Evolutionary conservation across 2,888 invertebrate species (phyloP).

Genomic region (Agelastica alni): DNA sequence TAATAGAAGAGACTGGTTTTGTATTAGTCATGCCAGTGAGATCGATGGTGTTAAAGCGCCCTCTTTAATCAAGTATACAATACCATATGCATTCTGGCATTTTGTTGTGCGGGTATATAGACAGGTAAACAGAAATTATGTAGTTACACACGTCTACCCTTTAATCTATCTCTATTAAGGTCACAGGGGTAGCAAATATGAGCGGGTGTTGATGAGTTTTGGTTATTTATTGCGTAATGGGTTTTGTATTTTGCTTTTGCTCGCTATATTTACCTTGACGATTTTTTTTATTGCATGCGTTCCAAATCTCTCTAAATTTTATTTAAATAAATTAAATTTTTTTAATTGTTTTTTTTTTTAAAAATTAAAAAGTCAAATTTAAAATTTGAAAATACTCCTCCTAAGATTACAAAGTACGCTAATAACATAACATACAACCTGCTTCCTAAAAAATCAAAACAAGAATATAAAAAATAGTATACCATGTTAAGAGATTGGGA

Average conservation of each 20-base stretch:
- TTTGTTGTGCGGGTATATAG: constrained; percentile 34
- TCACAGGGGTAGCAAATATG: constrained; percentile 4
- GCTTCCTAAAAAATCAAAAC: too few species aligned
- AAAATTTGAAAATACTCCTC: too few species aligned
- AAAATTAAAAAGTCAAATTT: too few species aligned
- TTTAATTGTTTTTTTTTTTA: too few species aligned
- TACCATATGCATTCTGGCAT: constrained; percentile 40
- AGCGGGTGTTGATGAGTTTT: constrained; percentile 15
- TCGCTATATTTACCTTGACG: not conserved
- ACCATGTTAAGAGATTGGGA: too few species aligned
- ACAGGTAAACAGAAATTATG: constrained; percentile 34
- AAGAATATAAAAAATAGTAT: too few species aligned
- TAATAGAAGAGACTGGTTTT: constrained; percentile 47
- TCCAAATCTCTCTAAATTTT: too few species aligned
- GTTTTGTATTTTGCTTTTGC: not conserved
- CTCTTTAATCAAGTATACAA: constrained; percentile 46
- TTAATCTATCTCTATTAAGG: constrained; percentile 24
- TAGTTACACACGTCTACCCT: constrained; percentile 19
- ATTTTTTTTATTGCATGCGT: too few species aligned
- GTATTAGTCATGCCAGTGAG: constrained; percentile 51
- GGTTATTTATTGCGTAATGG: constrained; percentile 5
- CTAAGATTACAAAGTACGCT: too few species aligned
- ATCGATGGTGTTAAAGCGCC: constrained; percentile 51
- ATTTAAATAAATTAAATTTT: too few species aligned
- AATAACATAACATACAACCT: too few species aligned